A percentile compares a stretch with the other conserved stretches of the same genome.
These are phyloP conservation scores for Clarias fuscus DNA, from an alignment of 2,797 vertebrate genomes.

Conservation along the genomic window DNA sequence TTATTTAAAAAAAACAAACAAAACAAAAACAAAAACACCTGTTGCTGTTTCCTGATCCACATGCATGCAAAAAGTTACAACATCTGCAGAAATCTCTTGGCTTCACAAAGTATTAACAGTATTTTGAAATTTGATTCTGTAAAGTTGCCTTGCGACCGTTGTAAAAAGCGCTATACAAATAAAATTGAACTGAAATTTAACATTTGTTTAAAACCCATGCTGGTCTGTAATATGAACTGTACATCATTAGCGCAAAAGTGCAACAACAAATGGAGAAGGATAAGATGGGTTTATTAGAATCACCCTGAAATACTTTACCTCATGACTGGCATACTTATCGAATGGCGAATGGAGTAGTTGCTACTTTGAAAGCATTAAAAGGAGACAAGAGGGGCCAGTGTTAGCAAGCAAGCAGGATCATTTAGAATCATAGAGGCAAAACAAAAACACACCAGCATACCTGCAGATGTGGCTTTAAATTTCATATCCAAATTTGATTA, in stretches of 20 bases:
- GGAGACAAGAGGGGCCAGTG: constrained; percentile 70
- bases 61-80: neutral
- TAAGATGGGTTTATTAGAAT: neutral
- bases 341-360: constrained; percentile 86
- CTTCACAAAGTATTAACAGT: neutral
- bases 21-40: neutral
- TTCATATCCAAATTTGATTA: neutral
- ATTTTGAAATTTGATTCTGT: neutral
- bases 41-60: neutral
- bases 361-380: constrained; percentile 81
- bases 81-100: too few species aligned
- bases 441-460: neutral
- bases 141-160: too few species aligned
- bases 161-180: too few species aligned
- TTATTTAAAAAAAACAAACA: neutral
- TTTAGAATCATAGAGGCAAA: neutral
- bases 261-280: neutral
- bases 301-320: constrained; percentile 74
- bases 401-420: constrained; percentile 65
- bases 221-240: neutral
- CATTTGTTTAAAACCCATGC: neutral
- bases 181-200: too few species aligned
- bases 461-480: neutral
- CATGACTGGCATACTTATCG: constrained; percentile 86
- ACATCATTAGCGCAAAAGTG: neutral